Conservation (phyloP, 2,888 invertebrate species). For the Xestoiulus laeticollis region DNA sequence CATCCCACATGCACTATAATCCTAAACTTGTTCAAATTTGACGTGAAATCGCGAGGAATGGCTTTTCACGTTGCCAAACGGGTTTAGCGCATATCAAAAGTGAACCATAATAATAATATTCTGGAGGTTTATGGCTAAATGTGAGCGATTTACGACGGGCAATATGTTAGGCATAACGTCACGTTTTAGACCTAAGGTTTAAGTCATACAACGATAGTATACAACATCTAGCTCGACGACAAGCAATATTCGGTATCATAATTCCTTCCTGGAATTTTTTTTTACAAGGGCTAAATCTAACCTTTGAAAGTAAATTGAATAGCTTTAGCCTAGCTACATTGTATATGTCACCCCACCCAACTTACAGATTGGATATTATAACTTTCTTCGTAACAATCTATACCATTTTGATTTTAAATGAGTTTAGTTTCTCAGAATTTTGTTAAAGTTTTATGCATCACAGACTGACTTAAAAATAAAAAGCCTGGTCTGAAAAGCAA, state of each 20-base stretch:
- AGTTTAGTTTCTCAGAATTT: too few relatives aligned
- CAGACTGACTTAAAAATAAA: too few relatives aligned
- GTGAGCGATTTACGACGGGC: not conserved
- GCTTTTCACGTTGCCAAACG: not conserved
- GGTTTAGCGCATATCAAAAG: slow-evolving; percentile 17
- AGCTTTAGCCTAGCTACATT: too few relatives aligned
- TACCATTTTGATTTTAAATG: too few relatives aligned
- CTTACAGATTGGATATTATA: not conserved
- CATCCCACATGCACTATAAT: not conserved
- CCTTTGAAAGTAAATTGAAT: not conserved
- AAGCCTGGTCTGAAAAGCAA: too few relatives aligned
- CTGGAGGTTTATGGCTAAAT: not conserved
- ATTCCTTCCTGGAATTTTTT: not conserved
- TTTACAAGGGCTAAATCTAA: not conserved
- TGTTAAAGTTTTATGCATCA: too few relatives aligned
- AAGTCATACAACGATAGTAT: not conserved
- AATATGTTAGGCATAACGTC: slow-evolving; percentile 41
- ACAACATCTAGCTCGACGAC: not conserved
- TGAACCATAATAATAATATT: not conserved
- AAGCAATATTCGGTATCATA: not conserved
- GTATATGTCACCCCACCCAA: not conserved
- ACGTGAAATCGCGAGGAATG: not conserved
- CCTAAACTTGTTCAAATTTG: not conserved
- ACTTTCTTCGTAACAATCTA: too few relatives aligned
- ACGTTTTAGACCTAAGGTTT: not conserved